Base-by-base conservation (phyloP, 2,797 vertebrate species). In the Octomys mimax region DNA sequence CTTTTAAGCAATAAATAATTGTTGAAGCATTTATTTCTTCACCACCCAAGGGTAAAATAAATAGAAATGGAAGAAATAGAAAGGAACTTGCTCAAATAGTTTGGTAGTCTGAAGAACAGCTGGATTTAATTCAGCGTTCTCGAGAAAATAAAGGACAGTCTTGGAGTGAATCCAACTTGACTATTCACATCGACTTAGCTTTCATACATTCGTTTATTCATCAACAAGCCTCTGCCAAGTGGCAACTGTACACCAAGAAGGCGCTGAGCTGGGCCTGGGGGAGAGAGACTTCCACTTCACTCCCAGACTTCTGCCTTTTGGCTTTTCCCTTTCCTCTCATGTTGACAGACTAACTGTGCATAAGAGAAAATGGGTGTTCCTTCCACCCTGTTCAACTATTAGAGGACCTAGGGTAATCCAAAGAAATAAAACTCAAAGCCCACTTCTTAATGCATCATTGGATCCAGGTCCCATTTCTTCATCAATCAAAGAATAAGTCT, bases 101-200 rank as follows among this genome's bases (percentile, higher is more conserved):
- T 96, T 81, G 89, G 95, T 93, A 94, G 21, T 92, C 31, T 94
- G 18, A 95, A 73, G 59, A 92, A 84, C 97, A 97, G 92, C 97
- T 97, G 97, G 75, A 61, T 96, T 96, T 95, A 92, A 97, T 98
- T 95, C 85, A 79, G 70, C 61, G 91, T 97, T 97, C 94, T 95
- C 92, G 96, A 95, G 92, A 92, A 97, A 93, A 96, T 42, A 92
- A 78, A 87, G 39, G 12, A 42, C 77, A 94, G 46, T 33, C 81
- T 91, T 95, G 91, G 83, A 96, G 57, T 46, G 62, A 94, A 62
- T 52, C 70, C 95, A 97, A 26, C 52, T 68, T 88, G 22, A 91
- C 92, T 73, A 52, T 89, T 81, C 89, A 95, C 59, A 94, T 85
- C 66, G 78, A 95, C 13, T 83, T 75, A 78, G 80, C 31, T 92